Evolutionary conservation across 2,797 vertebrate species (phyloP), one percentile per base, ranked within the genome.

Genomic region (Ptychadena robeensis): DNA sequence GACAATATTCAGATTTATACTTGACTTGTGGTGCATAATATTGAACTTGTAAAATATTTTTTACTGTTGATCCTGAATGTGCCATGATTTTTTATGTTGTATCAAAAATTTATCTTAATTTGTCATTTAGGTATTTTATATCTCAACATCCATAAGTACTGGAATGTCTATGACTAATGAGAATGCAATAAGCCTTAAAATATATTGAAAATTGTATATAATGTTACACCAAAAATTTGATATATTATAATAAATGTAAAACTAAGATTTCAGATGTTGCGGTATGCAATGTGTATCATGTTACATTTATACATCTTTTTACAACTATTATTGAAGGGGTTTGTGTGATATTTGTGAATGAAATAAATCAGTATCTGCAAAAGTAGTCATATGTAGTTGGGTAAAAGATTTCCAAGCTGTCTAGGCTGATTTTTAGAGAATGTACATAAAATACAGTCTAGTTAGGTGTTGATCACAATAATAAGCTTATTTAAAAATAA

Each of bases 221-320:
- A 53, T 57, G 53, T 87, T 25, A 25, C 30, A 31, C 25, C 3
- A 80, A 53, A 73, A 18, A 25, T 34, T 71, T 40, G 37, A 59
- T 72, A 67, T 82, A 82, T 82, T 75, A 31, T 82, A 82, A 77
- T 82, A 63, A 77, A 82, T 82, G 81, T 82, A 82, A 64, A 77
- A 37, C 59, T 44, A 64, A 82, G 72, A 68, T 76, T 15, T 18
- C n/a, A 76, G 18, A 80, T 73, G 15, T 14, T 30, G 9, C 64
- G 27, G 66, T 35, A 70, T 71, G 32, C 48, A 28, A 53, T 53
- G 18, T 22, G 48, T 76, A 32, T 79, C n/a, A 66, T 66, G 34
- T n/a, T 14, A 66, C 18, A 73, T 53, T 6, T 7, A 22, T 9
- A 27, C n/a, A 27, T 27, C 1, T 1, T 38, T 48, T 48, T 48